A percentile compares a stretch with the other conserved stretches of the same genome.
Conservation (phyloP, 2,888 invertebrate genomes). For the Cryptus viduatorius region DNA sequence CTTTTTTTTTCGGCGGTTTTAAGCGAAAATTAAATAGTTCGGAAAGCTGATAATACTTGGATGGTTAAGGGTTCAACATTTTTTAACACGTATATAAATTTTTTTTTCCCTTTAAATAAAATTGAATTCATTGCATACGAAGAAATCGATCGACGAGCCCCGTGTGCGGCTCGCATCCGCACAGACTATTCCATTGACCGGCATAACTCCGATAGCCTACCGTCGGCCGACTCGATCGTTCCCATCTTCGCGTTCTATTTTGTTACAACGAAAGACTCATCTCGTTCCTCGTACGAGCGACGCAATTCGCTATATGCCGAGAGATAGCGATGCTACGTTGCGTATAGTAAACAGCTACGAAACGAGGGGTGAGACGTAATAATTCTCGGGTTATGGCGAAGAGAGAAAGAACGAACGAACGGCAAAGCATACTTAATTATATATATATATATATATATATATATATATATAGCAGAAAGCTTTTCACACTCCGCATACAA, state of each 20-base stretch:
- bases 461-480: conserved; percentile 16
- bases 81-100: too few relatives aligned
- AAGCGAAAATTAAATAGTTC: too few relatives aligned
- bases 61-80: background rate
- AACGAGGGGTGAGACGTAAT: conserved; percentile 57
- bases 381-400: conserved; percentile 66
- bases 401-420: conserved; percentile 51
- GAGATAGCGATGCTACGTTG: conserved; percentile 36
- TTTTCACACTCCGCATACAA: conserved; percentile 36
- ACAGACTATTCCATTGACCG: conserved; percentile 16
- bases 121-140: background rate
- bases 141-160: background rate
- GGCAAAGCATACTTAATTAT: conserved; percentile 29
- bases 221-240: conserved; percentile 46
- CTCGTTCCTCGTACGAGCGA: conserved; percentile 42
- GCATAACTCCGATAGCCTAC: conserved; percentile 36
- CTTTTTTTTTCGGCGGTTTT: too few relatives aligned
- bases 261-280: conserved; percentile 29
- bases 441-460: too few relatives aligned
- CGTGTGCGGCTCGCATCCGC: background rate
- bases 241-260: background rate
- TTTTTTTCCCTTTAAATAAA: background rate
- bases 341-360: conserved; percentile 37
- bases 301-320: conserved; percentile 6
- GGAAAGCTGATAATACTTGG: background rate